phyloP scores from a whole-genome alignment of 2,797 vertebrate species.

The Fringilla coelebs region DNA sequence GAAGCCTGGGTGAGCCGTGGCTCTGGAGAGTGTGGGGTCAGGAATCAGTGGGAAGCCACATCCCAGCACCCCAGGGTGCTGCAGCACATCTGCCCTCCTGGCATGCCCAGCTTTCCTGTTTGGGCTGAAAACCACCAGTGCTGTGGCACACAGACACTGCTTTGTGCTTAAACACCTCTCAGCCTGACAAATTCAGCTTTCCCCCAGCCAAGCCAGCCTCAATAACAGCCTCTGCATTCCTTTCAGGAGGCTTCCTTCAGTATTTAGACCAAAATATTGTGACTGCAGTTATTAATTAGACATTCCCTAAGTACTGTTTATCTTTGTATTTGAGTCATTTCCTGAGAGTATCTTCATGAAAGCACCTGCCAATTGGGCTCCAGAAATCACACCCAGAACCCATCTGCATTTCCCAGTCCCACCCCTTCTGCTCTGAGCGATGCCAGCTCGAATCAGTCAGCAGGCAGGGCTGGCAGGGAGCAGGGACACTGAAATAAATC shows the following conservation, averaged over 20 bases:
- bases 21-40: fast-evolving
- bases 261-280: slow-evolving; percentile 5
- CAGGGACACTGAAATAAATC: neutral
- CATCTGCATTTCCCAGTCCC: neutral
- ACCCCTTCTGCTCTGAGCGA: neutral
- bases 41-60: neutral
- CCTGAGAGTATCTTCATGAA: neutral
- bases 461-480: neutral
- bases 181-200: neutral
- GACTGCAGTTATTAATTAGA: neutral
- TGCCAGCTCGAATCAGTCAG: neutral
- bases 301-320: neutral
- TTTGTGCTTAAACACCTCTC: neutral
- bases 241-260: neutral
- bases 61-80: neutral
- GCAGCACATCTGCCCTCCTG: neutral
- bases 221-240: neutral
- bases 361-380: neutral
- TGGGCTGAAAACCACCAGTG: fast-evolving
- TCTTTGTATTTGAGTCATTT: slow-evolving; percentile 7
- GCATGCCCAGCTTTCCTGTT: fast-evolving
- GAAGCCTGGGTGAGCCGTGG: fast-evolving
- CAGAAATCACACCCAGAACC: neutral
- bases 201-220: neutral
- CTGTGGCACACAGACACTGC: fast-evolving